phyloP scores from a whole-genome alignment of 2,888 invertebrate genomes.

The Thereva unica region DNA sequence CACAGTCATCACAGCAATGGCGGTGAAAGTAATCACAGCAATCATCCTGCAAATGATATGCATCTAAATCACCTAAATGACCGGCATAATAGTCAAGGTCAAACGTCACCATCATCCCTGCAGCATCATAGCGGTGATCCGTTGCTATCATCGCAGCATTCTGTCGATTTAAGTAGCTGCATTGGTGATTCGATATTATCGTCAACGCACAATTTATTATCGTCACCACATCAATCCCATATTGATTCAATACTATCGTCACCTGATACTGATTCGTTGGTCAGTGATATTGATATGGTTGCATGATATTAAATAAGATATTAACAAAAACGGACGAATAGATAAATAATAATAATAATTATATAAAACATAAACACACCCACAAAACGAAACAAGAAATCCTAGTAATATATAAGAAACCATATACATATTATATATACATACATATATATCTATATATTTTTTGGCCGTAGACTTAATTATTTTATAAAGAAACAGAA shows the following conservation, averaged over 20 bases:
- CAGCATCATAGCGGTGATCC: slow-evolving; percentile 51
- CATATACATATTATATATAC: too few relatives aligned
- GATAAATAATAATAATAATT: too few relatives aligned
- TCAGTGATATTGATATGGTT: slow-evolving; percentile 62
- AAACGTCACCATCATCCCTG: slow-evolving; percentile 38
- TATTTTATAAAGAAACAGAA: too few relatives aligned
- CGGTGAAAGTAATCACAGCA: slow-evolving; percentile 8
- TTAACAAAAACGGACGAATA: too few relatives aligned
- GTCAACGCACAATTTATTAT: slow-evolving; percentile 52
- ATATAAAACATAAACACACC: too few relatives aligned
- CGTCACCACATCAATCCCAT: slow-evolving; percentile 46
- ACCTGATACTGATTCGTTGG: slow-evolving; percentile 61
- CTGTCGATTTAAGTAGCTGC: slow-evolving; percentile 51
- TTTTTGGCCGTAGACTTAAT: too few relatives aligned
- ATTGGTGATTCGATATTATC: slow-evolving; percentile 60
- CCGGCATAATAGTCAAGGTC: slow-evolving; percentile 35
- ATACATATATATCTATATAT: too few relatives aligned
- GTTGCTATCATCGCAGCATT: slow-evolving; percentile 51
- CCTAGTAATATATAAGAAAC: too few relatives aligned
- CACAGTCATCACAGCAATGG: slow-evolving; percentile 17
- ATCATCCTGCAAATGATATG: slow-evolving; percentile 34
- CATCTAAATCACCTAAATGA: slow-evolving; percentile 41
- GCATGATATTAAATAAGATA: slow-evolving; percentile 53
- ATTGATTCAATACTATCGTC: slow-evolving; percentile 61
- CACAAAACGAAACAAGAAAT: too few relatives aligned